Evolutionary conservation across 2,888 invertebrate genomes (phyloP).

Genomic region (Notodonta dromedarius): DNA sequence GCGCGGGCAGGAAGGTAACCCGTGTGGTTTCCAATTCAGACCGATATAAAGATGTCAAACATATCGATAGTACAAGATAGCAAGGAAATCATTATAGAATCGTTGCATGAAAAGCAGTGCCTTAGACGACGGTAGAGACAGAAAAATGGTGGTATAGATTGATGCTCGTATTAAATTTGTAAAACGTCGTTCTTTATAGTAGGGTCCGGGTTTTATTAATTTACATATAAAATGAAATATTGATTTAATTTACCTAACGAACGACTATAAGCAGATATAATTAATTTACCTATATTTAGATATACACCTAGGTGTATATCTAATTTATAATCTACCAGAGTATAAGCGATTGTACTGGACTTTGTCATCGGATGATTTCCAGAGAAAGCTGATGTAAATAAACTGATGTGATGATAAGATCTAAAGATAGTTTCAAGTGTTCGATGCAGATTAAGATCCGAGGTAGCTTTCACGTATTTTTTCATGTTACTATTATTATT

Average conservation of each 20-base stretch:
- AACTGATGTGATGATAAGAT: slow-evolving; percentile 1
- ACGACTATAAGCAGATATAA: no score
- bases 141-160: no score
- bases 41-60: slow-evolving; percentile 40
- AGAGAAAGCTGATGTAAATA: not conserved
- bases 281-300: no score
- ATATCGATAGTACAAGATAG: slow-evolving; percentile 9
- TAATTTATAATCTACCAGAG: no score
- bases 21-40: slow-evolving; percentile 39
- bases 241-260: no score
- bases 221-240: no score
- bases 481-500: no score
- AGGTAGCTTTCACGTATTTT: not conserved
- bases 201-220: no score
- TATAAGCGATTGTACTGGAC: not conserved
- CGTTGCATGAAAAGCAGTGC: no score
- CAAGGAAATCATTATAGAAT: slow-evolving; percentile 20
- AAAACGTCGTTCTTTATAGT: no score
- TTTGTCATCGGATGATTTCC: not conserved
- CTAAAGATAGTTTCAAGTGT: not conserved
- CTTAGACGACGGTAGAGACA: no score
- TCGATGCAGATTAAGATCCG: not conserved
- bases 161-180: no score
- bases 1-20: slow-evolving; percentile 34
- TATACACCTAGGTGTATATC: not conserved